Percentiles rank a stretch among this genome's conserved stretches.
These are phyloP conservation scores for Tiliacea aurago DNA, from an alignment of 2,888 invertebrate species.

Conservation along the genomic window DNA sequence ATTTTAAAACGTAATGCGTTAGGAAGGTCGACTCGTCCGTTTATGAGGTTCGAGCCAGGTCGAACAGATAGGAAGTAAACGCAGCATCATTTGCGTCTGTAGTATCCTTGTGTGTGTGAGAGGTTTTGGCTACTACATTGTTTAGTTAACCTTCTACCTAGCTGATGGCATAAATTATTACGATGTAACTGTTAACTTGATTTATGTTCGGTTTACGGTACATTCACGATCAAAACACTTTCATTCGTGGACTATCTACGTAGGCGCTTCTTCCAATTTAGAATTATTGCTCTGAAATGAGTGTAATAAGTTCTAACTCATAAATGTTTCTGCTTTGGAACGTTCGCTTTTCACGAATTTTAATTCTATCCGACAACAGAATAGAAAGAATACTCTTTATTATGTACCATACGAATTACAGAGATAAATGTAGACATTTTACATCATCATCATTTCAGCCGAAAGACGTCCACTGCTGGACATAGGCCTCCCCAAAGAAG, in stretches of 20 bases:
- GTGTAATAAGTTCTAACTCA: background rate
- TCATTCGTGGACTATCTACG: constrained; percentile 12
- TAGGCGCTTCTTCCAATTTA: background rate
- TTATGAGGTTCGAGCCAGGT: constrained; percentile 62
- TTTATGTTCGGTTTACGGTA: constrained; percentile 26
- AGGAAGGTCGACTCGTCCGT: constrained; percentile 61
- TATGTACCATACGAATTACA: no score
- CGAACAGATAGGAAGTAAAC: constrained; percentile 52
- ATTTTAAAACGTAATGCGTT: constrained; percentile 45
- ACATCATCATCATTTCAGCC: no score
- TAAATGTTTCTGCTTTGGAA: background rate
- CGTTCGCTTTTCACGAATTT: background rate
- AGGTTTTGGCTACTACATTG: constrained; percentile 41
- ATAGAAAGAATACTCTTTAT: no score
- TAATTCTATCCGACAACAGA: background rate
- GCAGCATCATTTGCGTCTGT: constrained; percentile 41
- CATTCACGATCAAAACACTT: constrained; percentile 27
- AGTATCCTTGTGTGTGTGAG: constrained; percentile 36
- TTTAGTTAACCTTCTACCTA: constrained; percentile 41
- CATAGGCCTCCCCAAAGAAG: no score
- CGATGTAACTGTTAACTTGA: constrained; percentile 38
- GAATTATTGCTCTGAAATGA: background rate
- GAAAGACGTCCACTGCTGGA: no score
- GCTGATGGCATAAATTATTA: constrained; percentile 35
- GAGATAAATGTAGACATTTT: no score